Evolutionary conservation across 2,888 invertebrate species (phyloP).

Genomic region (Frankliniella intonsa): DNA sequence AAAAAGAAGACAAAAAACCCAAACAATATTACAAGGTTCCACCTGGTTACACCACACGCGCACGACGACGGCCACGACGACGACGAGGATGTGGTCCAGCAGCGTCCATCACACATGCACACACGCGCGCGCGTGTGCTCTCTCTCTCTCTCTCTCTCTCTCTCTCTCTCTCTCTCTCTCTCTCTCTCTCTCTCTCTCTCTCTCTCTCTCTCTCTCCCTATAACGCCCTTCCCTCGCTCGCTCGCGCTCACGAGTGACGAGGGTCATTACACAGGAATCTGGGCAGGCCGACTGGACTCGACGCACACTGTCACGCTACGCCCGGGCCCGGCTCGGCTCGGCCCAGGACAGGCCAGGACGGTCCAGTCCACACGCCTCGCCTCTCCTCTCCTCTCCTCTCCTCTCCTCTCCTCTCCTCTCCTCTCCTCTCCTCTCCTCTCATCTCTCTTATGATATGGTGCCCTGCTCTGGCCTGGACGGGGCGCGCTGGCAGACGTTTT

Average conservation of each 20-base stretch:
- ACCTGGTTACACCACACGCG: conserved; percentile 24
- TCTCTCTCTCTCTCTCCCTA: not conserved
- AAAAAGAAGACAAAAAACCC: too few relatives aligned
- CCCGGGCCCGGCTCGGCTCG: not conserved
- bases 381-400: too few relatives aligned
- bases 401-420: too few relatives aligned
- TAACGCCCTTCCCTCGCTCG: not conserved
- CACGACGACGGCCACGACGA: not conserved
- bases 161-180: not conserved
- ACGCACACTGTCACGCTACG: conserved; percentile 16
- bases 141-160: not conserved
- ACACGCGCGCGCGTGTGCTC: not conserved
- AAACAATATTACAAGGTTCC: not conserved
- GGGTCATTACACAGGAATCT: conserved; percentile 26
- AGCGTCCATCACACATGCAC: conserved; percentile 19
- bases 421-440: too few relatives aligned
- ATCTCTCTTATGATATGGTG: conserved; percentile 14
- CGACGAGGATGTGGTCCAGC: not conserved
- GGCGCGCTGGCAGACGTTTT: not conserved
- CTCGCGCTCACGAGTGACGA: conserved; percentile 3
- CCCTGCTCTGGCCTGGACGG: not conserved
- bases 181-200: not conserved
- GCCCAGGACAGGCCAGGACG: not conserved
- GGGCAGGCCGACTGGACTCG: not conserved
- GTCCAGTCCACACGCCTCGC: not conserved